phyloP scores from a whole-genome alignment of 2,113 vertebrate species.

The Eclectus roratus region DNA sequence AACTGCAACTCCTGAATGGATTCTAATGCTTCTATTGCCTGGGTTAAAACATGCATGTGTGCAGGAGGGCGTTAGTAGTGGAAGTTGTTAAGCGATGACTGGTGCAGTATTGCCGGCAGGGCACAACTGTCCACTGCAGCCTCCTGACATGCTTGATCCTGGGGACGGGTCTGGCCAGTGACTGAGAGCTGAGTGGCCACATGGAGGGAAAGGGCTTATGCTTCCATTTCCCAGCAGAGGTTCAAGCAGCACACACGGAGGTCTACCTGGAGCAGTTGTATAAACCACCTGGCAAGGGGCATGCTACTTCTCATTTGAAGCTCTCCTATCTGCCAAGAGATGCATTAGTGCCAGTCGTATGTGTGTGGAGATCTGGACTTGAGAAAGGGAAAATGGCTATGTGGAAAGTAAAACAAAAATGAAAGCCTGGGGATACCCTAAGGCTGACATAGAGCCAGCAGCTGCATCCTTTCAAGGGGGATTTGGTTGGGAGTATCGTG shows the following conservation, averaged over 20 bases:
- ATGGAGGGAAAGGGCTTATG: not conserved
- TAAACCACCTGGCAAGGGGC: not conserved
- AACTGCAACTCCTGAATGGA: not conserved
- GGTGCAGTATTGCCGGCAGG: not conserved
- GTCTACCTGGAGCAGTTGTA: not conserved
- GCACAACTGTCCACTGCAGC: not conserved
- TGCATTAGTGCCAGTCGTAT: not conserved
- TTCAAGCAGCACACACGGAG: not conserved
- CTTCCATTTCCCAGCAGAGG: not conserved
- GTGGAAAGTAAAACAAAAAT: not conserved
- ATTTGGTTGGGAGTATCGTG: not conserved
- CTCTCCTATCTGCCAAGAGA: not conserved
- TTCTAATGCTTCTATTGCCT: not conserved
- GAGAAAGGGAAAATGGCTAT: not conserved
- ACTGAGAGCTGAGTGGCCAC: not conserved
- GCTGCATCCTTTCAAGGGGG: not conserved
- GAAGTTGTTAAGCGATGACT: not conserved
- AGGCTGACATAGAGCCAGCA: not conserved
- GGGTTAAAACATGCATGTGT: not conserved
- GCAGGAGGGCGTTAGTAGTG: not conserved
- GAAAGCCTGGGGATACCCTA: not conserved
- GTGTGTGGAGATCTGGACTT: not conserved
- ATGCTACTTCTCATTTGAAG: not conserved
- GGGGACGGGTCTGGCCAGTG: accelerated
- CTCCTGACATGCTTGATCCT: not conserved